Conservation (phyloP, 2,797 vertebrate genomes). For the Platyrinchus mystaceus region DNA sequence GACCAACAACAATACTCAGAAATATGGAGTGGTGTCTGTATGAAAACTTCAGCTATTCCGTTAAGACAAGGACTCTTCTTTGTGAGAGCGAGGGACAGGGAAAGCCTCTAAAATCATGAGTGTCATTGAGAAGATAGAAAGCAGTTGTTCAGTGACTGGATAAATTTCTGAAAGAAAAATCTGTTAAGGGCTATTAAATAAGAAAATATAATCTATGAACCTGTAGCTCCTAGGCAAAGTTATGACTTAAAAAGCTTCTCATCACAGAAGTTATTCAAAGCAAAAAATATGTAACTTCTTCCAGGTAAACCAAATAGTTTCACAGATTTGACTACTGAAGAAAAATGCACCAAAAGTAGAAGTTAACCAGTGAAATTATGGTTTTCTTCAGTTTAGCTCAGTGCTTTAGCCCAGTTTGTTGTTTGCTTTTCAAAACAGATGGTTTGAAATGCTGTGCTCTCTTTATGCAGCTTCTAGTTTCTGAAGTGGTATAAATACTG, state of each 20-base stretch:
- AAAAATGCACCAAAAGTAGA: not conserved
- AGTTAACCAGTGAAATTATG: rapidly evolving
- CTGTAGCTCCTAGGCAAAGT: not conserved
- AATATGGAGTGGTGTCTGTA: not conserved
- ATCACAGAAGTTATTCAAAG: not conserved
- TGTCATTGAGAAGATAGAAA: not conserved
- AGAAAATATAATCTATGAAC: not conserved
- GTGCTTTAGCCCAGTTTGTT: not conserved
- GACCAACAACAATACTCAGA: not conserved
- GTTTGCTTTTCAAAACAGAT: not conserved
- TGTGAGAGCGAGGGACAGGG: not conserved
- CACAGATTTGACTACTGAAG: not conserved
- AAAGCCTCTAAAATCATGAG: not conserved
- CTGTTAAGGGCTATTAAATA: not conserved
- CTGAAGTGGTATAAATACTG: not conserved
- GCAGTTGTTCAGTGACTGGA: not conserved
- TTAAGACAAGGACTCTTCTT: not conserved
- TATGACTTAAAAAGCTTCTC: not conserved
- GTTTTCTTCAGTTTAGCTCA: not conserved
- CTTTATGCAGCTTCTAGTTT: not conserved
- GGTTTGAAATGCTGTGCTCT: not conserved
- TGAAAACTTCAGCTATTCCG: not conserved
- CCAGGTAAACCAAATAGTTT: not conserved
- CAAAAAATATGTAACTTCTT: not conserved
- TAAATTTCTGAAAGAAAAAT: not conserved